Conservation (phyloP, 2,888 invertebrate species). For the Volucella bombylans region DNA sequence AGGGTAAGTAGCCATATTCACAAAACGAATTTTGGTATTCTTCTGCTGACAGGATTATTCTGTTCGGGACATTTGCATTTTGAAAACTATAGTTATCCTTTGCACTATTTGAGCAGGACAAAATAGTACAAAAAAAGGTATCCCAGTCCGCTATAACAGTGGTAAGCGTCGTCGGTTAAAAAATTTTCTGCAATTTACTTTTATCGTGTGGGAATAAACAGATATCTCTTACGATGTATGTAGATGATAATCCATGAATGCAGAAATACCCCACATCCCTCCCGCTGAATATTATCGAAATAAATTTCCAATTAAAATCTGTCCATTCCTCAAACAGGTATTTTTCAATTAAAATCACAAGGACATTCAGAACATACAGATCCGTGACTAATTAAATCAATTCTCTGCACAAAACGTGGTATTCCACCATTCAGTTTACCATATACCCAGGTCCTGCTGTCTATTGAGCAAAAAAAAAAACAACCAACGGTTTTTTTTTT, state of each 20-base stretch:
- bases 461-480: constrained; percentile 39
- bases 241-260: neutral
- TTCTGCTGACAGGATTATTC: constrained; percentile 45
- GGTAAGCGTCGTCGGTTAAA: constrained; percentile 18
- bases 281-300: constrained; percentile 57
- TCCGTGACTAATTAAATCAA: constrained; percentile 74
- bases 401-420: constrained; percentile 49
- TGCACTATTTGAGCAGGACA: constrained; percentile 3
- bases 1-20: constrained; percentile 28
- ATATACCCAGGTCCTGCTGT: constrained; percentile 23
- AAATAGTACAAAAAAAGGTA: neutral
- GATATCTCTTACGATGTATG: neutral
- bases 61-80: constrained; percentile 41
- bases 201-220: constrained; percentile 33
- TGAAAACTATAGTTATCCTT: constrained; percentile 18
- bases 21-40: constrained; percentile 53
- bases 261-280: neutral
- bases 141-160: neutral
- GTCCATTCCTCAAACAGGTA: constrained; percentile 55
- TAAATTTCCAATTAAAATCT: constrained; percentile 73
- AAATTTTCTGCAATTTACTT: constrained; percentile 50
- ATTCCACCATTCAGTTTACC: constrained; percentile 33
- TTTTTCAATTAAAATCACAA: constrained; percentile 73
- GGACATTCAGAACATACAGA: constrained; percentile 70
- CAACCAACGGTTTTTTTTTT: neutral